Conservation (phyloP, 2,113 vertebrate genomes). For the Prinia subflava region DNA sequence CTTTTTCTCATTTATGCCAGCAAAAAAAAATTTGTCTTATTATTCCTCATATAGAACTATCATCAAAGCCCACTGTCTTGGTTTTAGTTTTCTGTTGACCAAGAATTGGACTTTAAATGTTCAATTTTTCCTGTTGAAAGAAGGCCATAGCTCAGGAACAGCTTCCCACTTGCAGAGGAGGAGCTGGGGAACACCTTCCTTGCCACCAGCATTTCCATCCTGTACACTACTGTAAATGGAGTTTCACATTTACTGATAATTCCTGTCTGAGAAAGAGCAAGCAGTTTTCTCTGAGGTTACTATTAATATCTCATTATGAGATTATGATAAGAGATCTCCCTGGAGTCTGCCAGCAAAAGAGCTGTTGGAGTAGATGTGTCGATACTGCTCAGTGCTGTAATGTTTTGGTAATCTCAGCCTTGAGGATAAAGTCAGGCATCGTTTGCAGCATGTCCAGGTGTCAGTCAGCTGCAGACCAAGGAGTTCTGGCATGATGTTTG, state of each 20-base stretch:
- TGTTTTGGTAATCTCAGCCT: background rate
- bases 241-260: background rate
- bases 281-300: background rate
- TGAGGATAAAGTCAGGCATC: background rate
- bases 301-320: constrained; percentile 27
- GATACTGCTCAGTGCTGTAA: background rate
- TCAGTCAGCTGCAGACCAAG: background rate
- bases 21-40: background rate
- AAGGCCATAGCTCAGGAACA: background rate
- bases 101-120: background rate
- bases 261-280: background rate
- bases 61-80: background rate
- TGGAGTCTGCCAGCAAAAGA: background rate
- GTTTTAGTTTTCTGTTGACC: background rate
- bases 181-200: background rate
- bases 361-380: background rate
- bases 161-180: background rate
- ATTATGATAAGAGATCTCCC: background rate
- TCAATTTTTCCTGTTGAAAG: background rate
- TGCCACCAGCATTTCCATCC: background rate
- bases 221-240: background rate
- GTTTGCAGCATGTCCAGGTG: background rate
- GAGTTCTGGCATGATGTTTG: background rate
- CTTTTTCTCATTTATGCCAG: background rate
- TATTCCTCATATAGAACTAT: background rate